Percentiles rank a stretch among this genome's conserved stretches.
Conservation (phyloP, 2,797 vertebrate genomes). For the Octomys mimax region DNA sequence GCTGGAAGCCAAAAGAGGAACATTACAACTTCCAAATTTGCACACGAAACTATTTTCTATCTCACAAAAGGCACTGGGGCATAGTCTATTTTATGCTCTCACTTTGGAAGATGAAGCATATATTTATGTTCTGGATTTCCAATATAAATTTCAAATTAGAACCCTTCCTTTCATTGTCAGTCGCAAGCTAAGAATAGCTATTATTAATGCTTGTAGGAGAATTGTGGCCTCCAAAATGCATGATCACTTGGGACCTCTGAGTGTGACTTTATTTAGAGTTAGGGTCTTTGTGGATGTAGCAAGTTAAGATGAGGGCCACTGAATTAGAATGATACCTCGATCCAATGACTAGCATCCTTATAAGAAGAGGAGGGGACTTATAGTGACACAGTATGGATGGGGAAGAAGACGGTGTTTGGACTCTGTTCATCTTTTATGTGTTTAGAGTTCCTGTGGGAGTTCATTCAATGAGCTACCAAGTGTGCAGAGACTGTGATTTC, state of each 20-base stretch:
- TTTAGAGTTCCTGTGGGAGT: not conserved
- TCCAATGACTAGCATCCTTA: not conserved
- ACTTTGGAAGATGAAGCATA: not conserved
- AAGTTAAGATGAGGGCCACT: not conserved
- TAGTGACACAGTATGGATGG: not conserved
- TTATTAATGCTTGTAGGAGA: not conserved
- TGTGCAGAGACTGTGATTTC: not conserved
- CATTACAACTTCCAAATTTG: not conserved
- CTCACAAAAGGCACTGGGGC: not conserved
- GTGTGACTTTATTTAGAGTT: constrained; percentile 30
- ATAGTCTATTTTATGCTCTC: not conserved
- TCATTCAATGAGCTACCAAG: constrained; percentile 31
- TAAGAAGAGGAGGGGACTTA: not conserved
- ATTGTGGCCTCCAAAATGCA: not conserved
- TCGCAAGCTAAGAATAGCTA: not conserved
- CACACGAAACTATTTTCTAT: constrained; percentile 16
- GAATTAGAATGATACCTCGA: not conserved
- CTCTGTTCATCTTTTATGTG: not conserved
- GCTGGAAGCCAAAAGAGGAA: constrained; percentile 25
- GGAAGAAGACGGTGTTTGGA: not conserved
- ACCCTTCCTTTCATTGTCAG: not conserved
- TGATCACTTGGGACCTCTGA: not conserved
- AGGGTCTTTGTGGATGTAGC: not conserved
- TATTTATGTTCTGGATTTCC: not conserved
- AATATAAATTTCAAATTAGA: constrained; percentile 34